Evolutionary conservation across 2,797 vertebrate genomes (phyloP).

Genomic region (Pseudomugil tenellus): DNA sequence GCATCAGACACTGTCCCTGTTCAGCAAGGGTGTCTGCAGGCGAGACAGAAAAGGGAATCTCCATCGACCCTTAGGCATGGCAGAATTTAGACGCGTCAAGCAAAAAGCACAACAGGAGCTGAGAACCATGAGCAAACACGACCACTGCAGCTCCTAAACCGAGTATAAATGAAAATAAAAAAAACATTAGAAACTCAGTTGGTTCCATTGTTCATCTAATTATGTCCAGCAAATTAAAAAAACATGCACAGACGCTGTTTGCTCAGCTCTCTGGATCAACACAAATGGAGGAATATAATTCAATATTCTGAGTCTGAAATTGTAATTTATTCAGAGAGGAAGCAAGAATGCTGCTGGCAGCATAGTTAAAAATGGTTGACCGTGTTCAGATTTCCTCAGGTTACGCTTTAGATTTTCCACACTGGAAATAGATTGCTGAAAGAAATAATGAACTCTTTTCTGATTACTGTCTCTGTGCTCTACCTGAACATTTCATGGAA

Average conservation of each 20-base stretch:
- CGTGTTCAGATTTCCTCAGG: slow-evolving; percentile 5
- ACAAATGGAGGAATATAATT: not conserved
- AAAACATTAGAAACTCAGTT: slow-evolving; percentile 2
- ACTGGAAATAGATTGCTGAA: slow-evolving; percentile 3
- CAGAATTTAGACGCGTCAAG: slow-evolving; percentile 7
- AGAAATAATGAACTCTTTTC: slow-evolving; percentile 3
- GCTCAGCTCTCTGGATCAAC: not conserved
- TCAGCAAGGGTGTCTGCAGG: slow-evolving; percentile 21
- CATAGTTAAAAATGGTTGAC: not conserved
- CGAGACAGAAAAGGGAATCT: slow-evolving; percentile 18
- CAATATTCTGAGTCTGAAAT: not conserved
- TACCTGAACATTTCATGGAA: not conserved
- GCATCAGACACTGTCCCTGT: not conserved
- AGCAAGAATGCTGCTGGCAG: not conserved
- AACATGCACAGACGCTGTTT: not conserved
- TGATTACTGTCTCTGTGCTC: not conserved
- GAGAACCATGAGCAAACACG: not conserved
- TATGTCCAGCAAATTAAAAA: not conserved
- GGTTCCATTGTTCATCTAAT: not conserved
- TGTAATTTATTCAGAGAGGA: slow-evolving; percentile 6
- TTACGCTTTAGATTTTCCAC: slow-evolving; percentile 9
- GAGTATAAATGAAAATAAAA: not conserved
- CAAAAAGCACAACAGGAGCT: slow-evolving; percentile 7
- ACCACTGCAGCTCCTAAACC: not conserved
- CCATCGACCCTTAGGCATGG: not conserved